Evolutionary conservation across 2,113 vertebrate genomes (phyloP).

Genomic region (Ellobius talpinus): DNA sequence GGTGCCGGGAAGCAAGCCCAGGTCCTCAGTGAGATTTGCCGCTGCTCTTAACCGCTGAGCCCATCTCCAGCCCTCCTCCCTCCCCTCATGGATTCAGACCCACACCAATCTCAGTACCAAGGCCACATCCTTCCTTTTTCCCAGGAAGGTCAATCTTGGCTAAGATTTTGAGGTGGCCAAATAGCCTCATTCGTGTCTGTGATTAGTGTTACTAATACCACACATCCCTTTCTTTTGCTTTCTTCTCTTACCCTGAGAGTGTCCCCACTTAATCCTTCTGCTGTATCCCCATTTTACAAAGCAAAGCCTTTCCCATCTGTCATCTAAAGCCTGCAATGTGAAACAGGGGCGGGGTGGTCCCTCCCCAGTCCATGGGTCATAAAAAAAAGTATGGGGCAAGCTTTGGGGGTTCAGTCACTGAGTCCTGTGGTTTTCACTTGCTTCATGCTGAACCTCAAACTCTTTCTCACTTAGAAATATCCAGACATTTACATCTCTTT

Average conservation of each 20-base stretch:
- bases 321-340: neutral
- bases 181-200: neutral
- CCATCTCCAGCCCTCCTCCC: neutral
- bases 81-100: neutral
- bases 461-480: neutral
- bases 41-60: neutral
- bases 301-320: neutral
- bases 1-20: neutral
- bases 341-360: neutral
- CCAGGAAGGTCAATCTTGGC: neutral
- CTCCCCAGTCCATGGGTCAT: neutral
- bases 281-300: neutral
- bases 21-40: neutral
- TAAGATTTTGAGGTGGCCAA: neutral
- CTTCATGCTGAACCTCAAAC: neutral
- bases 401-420: neutral
- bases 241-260: neutral
- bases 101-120: neutral
- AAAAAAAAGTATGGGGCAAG: neutral
- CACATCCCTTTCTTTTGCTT: neutral
- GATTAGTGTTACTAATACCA: neutral
- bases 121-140: neutral
- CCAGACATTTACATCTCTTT: slow-evolving; percentile 14
- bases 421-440: neutral
- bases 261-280: too few species aligned